These are phyloP conservation scores for Pachyuromys duprasi DNA, from an alignment of 2,797 vertebrate species.

Conservation along the genomic window DNA sequence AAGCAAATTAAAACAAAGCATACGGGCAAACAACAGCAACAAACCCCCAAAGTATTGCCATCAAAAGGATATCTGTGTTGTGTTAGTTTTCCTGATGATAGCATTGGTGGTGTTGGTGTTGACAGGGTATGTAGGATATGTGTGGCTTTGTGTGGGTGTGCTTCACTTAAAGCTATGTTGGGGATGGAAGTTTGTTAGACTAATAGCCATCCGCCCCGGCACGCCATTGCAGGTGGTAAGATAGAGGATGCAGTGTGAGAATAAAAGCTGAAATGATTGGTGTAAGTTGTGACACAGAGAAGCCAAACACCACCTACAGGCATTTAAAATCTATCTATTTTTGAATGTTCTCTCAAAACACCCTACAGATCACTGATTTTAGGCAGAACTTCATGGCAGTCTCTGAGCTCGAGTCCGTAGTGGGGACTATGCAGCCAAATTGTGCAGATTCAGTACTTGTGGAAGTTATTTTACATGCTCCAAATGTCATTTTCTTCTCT, in stretches of 20 bases:
- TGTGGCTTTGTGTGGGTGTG: not conserved
- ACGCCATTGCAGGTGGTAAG: not conserved
- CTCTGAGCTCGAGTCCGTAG: not conserved
- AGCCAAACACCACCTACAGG: not conserved
- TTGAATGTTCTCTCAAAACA: not conserved
- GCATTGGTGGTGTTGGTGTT: not conserved
- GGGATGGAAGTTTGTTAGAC: not conserved
- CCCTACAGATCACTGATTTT: not conserved
- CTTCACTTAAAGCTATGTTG: not conserved
- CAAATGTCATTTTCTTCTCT: not conserved
- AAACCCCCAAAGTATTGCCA: not conserved
- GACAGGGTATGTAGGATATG: not conserved
- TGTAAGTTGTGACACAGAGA: not conserved
- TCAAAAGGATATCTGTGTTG: not conserved
- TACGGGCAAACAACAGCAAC: not conserved
- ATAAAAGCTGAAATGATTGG: not conserved
- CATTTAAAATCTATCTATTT: not conserved
- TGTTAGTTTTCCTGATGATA: constrained; percentile 1
- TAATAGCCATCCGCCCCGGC: not conserved
- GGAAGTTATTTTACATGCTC: constrained; percentile 9
- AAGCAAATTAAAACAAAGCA: not conserved
- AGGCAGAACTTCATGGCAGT: not conserved
- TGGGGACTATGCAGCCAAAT: not conserved
- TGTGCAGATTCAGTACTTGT: not conserved
- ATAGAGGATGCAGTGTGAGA: not conserved